Base-by-base conservation (phyloP, 2,888 invertebrate genomes). In the Apodemia arnacis region DNA sequence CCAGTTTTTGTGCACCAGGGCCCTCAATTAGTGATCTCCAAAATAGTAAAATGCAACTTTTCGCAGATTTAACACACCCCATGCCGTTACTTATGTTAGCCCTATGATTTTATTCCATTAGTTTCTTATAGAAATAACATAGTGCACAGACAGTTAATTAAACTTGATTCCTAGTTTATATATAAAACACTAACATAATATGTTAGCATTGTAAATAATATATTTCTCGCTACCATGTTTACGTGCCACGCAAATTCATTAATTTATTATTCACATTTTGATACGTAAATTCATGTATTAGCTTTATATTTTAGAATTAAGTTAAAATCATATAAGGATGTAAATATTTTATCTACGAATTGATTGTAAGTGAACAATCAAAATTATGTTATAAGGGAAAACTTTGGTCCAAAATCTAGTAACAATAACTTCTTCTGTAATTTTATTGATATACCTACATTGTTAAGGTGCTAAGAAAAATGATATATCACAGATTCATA, bases 181-280 rank as follows among this genome's bases (percentile, higher is more conserved):
- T 31, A 69, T 69, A 27, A 69, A 27, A 69, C 27, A 24, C 10
- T 24, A 24, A 66, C 6, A 27, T 27, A 27, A 54, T 80, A 75
- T 70, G 80, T 75, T 75, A 76, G 70, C 79, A 78, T 87, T 92
- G 93, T 93, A 91, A 87, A 93, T 93, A 92, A 90, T 84, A 86
- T 81, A 84, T 78, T 69, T 81, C 70, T 63, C 74, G 75, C 63
- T 49, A 34, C 13, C 13, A 83, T 89, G 86, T 95, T 91, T 88
- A 96, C 95, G 96, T 97, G 97, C 97, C 97, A 97, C 96, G 95
- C 96, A 97, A 97, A 97, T 97, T 97, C 97, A 97, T 97, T 97
- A 97, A 97, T 97, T 97, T 97, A 97, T 97, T 97, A 96, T 96
- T 97, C 97, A 97, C 93, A 96, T 95, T 95, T 96, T 96, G 96